Percentiles rank a stretch among this genome's conserved stretches.
These are phyloP conservation scores for Ceyx melanurus DNA, from an alignment of 2,113 vertebrate genomes.

Conservation along the genomic window DNA sequence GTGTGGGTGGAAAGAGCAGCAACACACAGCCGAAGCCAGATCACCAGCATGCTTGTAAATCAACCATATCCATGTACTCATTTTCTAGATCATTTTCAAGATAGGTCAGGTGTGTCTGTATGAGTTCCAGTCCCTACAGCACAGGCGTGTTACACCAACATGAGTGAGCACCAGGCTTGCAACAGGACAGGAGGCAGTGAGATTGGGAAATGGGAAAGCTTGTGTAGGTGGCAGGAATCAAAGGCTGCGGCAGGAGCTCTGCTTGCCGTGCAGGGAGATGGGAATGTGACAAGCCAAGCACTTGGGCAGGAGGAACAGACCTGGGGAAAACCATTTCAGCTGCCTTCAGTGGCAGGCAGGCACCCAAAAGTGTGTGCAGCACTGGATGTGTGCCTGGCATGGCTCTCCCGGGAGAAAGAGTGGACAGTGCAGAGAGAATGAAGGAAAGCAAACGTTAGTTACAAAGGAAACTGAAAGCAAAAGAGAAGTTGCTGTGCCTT, in stretches of 20 bases:
- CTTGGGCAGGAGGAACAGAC: neutral
- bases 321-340: neutral
- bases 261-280: accelerated
- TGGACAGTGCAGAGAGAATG: neutral
- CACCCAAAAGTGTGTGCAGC: neutral
- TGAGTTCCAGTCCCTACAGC: neutral
- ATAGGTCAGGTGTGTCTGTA: neutral
- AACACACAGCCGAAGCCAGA: neutral
- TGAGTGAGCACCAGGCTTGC: neutral
- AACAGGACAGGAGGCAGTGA: neutral
- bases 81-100: neutral
- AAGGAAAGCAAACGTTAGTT: neutral
- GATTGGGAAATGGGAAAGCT: neutral
- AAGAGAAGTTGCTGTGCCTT: neutral
- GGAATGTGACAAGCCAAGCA: neutral
- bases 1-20: neutral
- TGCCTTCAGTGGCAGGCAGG: accelerated
- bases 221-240: neutral
- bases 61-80: neutral
- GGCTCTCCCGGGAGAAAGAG: neutral
- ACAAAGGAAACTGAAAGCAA: neutral
- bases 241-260: neutral
- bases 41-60: neutral
- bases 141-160: accelerated
- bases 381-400: neutral